These are phyloP conservation scores for Geopemphigus sp. DNA, from an alignment of 1,140 invertebrate genomes.

Conservation along the genomic window DNA sequence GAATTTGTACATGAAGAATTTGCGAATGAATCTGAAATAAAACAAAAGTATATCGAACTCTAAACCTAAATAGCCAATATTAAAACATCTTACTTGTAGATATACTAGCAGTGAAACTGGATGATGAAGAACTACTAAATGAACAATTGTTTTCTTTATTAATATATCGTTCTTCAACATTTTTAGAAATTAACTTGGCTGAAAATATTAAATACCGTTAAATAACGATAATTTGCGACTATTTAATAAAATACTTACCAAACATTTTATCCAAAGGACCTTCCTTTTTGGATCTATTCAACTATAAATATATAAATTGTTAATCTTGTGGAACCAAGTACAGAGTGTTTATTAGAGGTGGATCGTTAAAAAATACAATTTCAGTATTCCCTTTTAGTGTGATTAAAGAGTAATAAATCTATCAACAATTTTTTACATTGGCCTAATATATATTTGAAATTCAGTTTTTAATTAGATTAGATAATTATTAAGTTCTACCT, in stretches of 20 bases:
- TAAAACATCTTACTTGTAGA: neutral
- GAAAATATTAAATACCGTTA: neutral
- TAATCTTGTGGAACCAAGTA: no score
- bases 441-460: no score
- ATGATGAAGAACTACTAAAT: neutral
- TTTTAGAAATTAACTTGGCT: neutral
- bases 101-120: neutral
- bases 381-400: no score
- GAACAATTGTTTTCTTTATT: neutral
- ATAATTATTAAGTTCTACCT: no score
- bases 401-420: no score
- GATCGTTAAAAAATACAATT: no score
- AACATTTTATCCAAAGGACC: conserved; percentile 40
- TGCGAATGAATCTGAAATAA: neutral
- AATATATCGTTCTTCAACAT: neutral
- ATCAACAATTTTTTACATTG: no score
- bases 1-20: neutral
- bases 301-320: neutral
- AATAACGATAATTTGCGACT: neutral
- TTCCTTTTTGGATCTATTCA: neutral
- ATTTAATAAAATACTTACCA: conserved; percentile 13
- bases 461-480: no score
- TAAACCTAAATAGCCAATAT: neutral
- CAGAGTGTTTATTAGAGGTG: no score
- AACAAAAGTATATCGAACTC: neutral